phyloP scores from a whole-genome alignment of 92 coral and sea anemone genomes.

The Blastomussa wellsi region DNA sequence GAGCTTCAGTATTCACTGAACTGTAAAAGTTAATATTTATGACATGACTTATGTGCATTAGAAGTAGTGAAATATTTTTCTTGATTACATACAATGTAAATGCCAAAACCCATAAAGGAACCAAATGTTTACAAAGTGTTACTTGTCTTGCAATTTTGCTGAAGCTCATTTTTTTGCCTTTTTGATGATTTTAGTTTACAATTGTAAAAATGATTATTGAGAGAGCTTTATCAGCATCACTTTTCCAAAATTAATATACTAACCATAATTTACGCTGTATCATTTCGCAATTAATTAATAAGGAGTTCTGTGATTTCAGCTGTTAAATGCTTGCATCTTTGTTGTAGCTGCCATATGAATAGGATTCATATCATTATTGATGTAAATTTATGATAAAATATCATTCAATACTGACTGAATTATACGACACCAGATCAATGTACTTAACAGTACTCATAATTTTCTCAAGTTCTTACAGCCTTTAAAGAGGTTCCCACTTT shows the following conservation, averaged over 20 bases:
- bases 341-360: too few relatives aligned
- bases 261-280: background rate
- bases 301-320: background rate
- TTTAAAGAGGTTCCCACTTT: too few relatives aligned
- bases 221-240: too few relatives aligned
- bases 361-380: too few relatives aligned
- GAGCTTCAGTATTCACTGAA: background rate
- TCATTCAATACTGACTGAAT: background rate
- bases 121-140: background rate
- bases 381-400: too few relatives aligned
- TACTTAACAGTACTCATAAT: too few relatives aligned
- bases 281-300: background rate
- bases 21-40: too few relatives aligned
- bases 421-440: background rate
- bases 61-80: background rate
- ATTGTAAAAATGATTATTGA: too few relatives aligned
- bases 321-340: background rate
- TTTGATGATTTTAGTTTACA: too few relatives aligned
- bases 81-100: too few relatives aligned
- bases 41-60: background rate
- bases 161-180: background rate
- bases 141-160: background rate
- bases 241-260: background rate
- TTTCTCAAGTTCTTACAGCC: too few relatives aligned
- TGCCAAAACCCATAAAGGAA: background rate